phyloP scores from a whole-genome alignment of 2,797 vertebrate species.

The Vespertilio murinus region DNA sequence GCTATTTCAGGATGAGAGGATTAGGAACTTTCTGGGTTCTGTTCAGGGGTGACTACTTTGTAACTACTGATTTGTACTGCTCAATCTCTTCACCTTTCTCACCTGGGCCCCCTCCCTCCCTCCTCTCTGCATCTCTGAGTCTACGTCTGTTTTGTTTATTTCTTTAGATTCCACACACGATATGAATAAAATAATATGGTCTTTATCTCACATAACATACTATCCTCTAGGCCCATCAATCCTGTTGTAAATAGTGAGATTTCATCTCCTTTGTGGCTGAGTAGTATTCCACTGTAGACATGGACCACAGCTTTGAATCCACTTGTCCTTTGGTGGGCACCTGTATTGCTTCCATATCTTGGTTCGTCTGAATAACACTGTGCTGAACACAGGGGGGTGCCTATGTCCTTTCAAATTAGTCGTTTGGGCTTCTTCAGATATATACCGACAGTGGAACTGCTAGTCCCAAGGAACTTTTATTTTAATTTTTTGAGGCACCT shows the following conservation, averaged over 20 bases:
- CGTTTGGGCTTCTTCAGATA: neutral
- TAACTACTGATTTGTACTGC: neutral
- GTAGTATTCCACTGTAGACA: neutral
- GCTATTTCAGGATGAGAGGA: neutral
- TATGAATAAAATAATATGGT: neutral
- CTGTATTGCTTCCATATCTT: neutral
- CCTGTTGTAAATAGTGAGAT: neutral
- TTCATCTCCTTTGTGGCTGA: neutral
- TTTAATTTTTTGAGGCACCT: neutral
- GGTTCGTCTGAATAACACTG: neutral
- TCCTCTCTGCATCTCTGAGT: neutral
- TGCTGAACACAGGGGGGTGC: neutral
- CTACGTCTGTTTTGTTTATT: neutral
- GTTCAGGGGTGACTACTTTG: neutral
- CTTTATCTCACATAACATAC: neutral
- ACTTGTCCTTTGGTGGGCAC: neutral
- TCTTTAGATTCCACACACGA: neutral
- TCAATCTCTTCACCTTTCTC: neutral
- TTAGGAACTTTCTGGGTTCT: neutral
- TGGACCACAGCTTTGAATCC: neutral
- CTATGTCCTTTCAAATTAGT: neutral
- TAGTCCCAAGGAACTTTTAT: neutral
- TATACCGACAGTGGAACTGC: neutral
- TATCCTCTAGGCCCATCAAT: neutral
- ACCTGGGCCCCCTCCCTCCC: neutral